A percentile compares a stretch with the other conserved stretches of the same genome.
These are phyloP conservation scores for Ascidia mentula DNA, from an alignment of 23 tunicate genomes.

Conservation along the genomic window DNA sequence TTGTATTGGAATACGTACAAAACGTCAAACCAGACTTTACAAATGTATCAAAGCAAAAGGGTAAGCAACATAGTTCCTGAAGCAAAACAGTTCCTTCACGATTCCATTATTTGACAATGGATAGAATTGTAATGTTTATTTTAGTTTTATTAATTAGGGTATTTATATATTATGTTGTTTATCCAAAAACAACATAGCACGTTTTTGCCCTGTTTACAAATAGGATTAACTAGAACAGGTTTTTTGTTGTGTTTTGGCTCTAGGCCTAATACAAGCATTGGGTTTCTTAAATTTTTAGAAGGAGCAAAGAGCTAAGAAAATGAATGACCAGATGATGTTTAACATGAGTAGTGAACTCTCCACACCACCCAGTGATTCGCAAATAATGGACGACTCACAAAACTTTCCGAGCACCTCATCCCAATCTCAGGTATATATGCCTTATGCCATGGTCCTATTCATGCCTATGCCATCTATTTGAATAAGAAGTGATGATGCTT, in stretches of 20 bases:
- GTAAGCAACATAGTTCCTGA: not conserved
- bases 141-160: too few species aligned
- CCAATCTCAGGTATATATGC: not conserved
- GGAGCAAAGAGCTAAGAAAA: not conserved
- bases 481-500: too few species aligned
- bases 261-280: too few species aligned
- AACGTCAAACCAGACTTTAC: not conserved
- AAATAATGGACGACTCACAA: not conserved
- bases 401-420: not conserved
- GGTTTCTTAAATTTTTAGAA: too few species aligned
- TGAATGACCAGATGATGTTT: not conserved
- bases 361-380: constrained; percentile 4
- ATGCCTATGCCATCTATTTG: too few species aligned
- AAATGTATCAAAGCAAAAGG: constrained; percentile 9
- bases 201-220: too few species aligned
- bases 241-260: too few species aligned
- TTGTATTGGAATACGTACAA: not conserved
- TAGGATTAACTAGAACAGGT: too few species aligned
- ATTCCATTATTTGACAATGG: not conserved
- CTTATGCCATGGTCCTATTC: not conserved
- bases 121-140: too few species aligned
- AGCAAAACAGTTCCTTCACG: not conserved
- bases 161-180: too few species aligned
- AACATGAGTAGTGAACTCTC: not conserved
- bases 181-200: too few species aligned